Evolutionary conservation across 1,140 invertebrate genomes (phyloP), one percentile per base, ranked within the genome.

Genomic region (Ceratoteleas bidentatus): DNA sequence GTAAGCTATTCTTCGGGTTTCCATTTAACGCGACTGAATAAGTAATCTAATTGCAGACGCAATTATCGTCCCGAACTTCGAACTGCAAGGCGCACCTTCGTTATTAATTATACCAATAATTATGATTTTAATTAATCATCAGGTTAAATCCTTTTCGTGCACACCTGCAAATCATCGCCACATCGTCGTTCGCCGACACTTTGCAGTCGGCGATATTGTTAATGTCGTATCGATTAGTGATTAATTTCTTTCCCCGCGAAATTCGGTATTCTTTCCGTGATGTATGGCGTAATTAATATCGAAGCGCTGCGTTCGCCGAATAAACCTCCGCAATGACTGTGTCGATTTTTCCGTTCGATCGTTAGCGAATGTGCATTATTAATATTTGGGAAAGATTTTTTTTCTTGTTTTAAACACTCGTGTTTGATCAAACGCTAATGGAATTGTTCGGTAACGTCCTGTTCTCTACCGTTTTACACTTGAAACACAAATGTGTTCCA

Each of bases 81-180:
- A 45, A 3, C 43, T 45, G 43, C 4, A 11, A 45, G n/a, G 7
- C 8, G 10, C n/a, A 45, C n/a, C 10, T 45, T n/a, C 7, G 43
- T 45, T 45, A 45, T 45, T 45, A 45, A 45, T 45, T 8, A 45
- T 45, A 45, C 43, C 8, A 45, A 45, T 45, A 45, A 45, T 45
- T 45, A 45, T 45, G n/a, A 45, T 10, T 45, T 45, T 45, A 45
- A 45, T 45, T 45, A 45, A 45, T 45, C 43, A 45, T 45, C n/a
- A 45, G n/a, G 43, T 45, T 45, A 8, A 13, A 4, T 45, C 43
- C 7, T 45, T 45, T 13, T 8, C 43, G 43, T 3, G 3, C 43
- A n/a, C n/a, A 10, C 3, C 43, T 11, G n/a, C 43, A n/a, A 36
- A 36, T 45, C n/a, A 45, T 45, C 43, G 10, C 8, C n/a, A 3